Base-by-base conservation (phyloP, 2,888 invertebrate genomes). In the Dolichomitus sp. region DNA sequence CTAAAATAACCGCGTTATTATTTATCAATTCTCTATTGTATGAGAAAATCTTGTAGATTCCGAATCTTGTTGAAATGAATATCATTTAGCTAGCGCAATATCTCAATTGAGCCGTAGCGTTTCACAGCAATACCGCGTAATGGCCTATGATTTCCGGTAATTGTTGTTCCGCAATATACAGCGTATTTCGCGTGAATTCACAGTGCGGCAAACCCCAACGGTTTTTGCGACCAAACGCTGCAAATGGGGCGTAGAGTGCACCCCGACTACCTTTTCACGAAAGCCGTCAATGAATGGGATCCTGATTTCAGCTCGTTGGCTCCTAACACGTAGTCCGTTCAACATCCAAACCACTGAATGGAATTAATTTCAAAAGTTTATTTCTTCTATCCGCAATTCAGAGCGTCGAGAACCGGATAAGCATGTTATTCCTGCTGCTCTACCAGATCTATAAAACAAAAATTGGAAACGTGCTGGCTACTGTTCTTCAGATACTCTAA, bases 291-390 rank as follows among this genome's bases (percentile, higher is more conserved):
- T 85, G 77, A 83, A 81, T 75, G 63, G 77, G 82, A 84, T 81
- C 57, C 85, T 83, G 83, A 88, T 88, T 86, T 85, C 77, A 85
- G 85, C 79, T 83, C 78, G 79, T 72, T 66, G 76, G 61, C 19
- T 54, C 57, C 52, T 30, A 54, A 57, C 33, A 37, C 48, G 50
- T 52, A 5, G 17, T 17, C 23, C 33, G 54, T 1, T 57, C 42
- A 23, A 42, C 37, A 23, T 73, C 50, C 14, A 48, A 19, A 23
- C 59, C 33, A 12, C 33, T n/a, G 73, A 37, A 50, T 50, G 37
- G 61, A 61, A 73, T 23, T 61, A 61, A 73, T 73, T 50, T 48
- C 61, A 61, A 73, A 73, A 73, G 73, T 73, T 73, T 73, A 59
- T 48, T 73, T 61, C 73, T 42, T 33, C 48, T 17, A 48, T 27